Percentiles rank a stretch among this genome's conserved stretches.
These are phyloP conservation scores for Arnoldichthys spilopterus DNA, from an alignment of 2,797 vertebrate genomes.

Conservation along the genomic window DNA sequence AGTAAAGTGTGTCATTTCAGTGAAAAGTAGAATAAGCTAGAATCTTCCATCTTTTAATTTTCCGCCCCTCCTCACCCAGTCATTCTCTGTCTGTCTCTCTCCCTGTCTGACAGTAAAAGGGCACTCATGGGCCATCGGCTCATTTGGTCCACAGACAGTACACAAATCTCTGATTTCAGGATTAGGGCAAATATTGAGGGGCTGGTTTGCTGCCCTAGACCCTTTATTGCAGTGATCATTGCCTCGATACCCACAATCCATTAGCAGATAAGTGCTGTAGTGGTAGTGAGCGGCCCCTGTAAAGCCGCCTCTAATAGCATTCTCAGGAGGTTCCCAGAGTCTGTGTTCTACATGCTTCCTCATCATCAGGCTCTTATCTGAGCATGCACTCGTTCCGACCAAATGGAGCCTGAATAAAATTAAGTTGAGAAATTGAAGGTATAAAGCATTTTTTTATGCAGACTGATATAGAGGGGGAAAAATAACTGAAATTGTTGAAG, in stretches of 20 bases:
- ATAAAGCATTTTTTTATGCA: constrained; percentile 72
- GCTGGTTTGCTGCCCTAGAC: constrained; percentile 72
- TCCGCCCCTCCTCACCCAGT: constrained; percentile 6
- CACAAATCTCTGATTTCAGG: constrained; percentile 67
- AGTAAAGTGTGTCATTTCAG: background rate
- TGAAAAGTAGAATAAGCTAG: constrained; percentile 5
- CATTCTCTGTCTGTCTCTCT: constrained; percentile 14
- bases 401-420: constrained; percentile 85
- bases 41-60: constrained; percentile 22
- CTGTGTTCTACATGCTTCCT: constrained; percentile 82
- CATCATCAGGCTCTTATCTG: constrained; percentile 83
- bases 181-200: constrained; percentile 72
- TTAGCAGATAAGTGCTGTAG: constrained; percentile 84
- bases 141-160: constrained; percentile 42
- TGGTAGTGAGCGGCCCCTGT: constrained; percentile 79
- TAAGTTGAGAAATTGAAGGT: constrained; percentile 82
- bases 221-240: constrained; percentile 82
- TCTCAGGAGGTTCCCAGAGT: constrained; percentile 77
- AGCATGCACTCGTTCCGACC: constrained; percentile 77
- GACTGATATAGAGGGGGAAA: constrained; percentile 74
- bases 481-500: constrained; percentile 73
- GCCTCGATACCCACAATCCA: constrained; percentile 84
- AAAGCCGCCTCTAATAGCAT: constrained; percentile 81
- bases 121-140: constrained; percentile 53
- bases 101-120: constrained; percentile 44